phyloP scores from a whole-genome alignment of 2,888 invertebrate species.

The Chalcosyrphus nemorum region DNA sequence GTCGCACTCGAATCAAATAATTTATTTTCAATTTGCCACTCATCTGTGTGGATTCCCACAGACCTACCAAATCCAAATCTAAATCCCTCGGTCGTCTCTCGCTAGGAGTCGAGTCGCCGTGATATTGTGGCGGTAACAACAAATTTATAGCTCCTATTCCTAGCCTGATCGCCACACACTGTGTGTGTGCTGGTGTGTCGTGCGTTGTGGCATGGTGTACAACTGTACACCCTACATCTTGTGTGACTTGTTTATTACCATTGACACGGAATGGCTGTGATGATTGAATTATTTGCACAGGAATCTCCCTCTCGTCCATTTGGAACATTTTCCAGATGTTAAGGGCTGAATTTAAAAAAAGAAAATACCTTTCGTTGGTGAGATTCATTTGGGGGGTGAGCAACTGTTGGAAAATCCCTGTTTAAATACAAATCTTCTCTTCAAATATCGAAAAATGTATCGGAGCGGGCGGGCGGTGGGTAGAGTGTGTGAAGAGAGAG shows the following conservation, averaged over 20 bases:
- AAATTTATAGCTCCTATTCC: constrained; percentile 62
- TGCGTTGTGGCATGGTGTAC: neutral
- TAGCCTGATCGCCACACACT: constrained; percentile 35
- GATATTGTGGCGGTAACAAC: constrained; percentile 52
- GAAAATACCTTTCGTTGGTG: constrained; percentile 18
- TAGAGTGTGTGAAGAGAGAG: too few species aligned
- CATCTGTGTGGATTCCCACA: constrained; percentile 68
- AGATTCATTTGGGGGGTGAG: constrained; percentile 36
- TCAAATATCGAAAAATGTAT: constrained; percentile 24
- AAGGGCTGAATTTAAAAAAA: constrained; percentile 45
- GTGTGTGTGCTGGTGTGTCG: neutral
- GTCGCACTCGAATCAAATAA: constrained; percentile 59
- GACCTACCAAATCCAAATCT: constrained; percentile 27
- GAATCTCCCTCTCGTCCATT: constrained; percentile 38
- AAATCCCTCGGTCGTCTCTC: neutral
- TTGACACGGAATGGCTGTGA: constrained; percentile 69
- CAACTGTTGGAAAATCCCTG: constrained; percentile 60
- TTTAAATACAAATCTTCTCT: constrained; percentile 60
- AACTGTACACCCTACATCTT: constrained; percentile 45
- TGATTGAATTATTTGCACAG: constrained; percentile 72
- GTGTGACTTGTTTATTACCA: constrained; percentile 66
- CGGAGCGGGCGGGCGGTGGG: too few species aligned
- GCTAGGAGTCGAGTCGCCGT: constrained; percentile 18
- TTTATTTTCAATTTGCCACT: constrained; percentile 70
- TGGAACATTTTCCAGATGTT: constrained; percentile 63